Conservation (phyloP, 2,888 invertebrate species). For the Eucera pruinosa region DNA sequence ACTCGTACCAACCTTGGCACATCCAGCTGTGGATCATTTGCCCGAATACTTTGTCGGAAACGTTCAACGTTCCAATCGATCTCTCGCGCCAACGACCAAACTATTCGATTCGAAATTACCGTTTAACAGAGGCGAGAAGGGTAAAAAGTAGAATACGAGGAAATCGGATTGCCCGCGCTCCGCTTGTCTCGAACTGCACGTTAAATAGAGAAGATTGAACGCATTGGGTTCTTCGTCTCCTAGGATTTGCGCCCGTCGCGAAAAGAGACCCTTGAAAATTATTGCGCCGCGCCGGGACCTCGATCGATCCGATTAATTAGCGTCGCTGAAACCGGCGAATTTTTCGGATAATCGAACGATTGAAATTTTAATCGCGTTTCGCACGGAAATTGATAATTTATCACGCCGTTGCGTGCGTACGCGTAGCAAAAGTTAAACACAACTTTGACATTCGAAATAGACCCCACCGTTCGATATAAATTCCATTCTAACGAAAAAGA, state of each 20-base stretch:
- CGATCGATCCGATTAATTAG: too few species aligned
- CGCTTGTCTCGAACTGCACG: conserved; percentile 8
- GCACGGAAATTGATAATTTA: too few species aligned
- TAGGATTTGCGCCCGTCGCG: background rate
- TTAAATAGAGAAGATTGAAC: conserved; percentile 13
- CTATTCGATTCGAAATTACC: conserved; percentile 7
- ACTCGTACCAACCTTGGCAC: conserved; percentile 3
- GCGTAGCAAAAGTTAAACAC: too few species aligned
- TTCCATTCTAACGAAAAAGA: too few species aligned
- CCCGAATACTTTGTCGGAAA: conserved; percentile 7
- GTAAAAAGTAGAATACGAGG: background rate
- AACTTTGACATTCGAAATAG: too few species aligned
- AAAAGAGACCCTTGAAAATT: conserved; percentile 5
- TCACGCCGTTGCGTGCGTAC: too few species aligned
- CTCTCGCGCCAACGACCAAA: background rate
- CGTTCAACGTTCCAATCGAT: background rate
- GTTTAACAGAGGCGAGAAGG: background rate
- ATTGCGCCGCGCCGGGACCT: conserved; percentile 1
- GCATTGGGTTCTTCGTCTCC: background rate
- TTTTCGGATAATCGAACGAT: too few species aligned
- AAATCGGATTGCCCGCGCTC: conserved; percentile 15
- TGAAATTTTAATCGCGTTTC: too few species aligned
- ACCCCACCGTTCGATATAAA: too few species aligned
- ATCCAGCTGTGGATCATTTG: conserved; percentile 19
- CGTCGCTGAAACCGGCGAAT: too few species aligned